Evolutionary conservation across 2,888 invertebrate species (phyloP).

Genomic region (Platycnemis pennipes): DNA sequence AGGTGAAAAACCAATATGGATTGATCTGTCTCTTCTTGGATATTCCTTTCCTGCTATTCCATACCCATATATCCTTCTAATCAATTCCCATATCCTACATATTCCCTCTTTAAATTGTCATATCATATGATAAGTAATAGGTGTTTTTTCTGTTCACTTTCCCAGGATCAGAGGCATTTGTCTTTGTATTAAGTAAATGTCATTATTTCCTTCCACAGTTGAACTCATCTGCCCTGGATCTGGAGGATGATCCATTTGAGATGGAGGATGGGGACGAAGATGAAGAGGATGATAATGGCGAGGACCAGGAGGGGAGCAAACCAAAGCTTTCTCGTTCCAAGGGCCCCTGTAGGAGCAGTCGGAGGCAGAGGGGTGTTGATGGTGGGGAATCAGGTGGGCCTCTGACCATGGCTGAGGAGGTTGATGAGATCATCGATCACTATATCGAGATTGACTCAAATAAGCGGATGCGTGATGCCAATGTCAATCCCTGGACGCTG

Average conservation of each 20-base stretch:
- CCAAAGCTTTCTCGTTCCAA: constrained; percentile 4
- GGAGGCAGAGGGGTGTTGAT: constrained; percentile 72
- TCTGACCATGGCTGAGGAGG: constrained; percentile 80
- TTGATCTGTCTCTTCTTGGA: too few relatives aligned
- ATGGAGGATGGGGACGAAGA: constrained; percentile 56
- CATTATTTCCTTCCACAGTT: not conserved
- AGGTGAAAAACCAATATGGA: too few relatives aligned
- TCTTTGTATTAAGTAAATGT: too few relatives aligned
- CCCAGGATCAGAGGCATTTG: too few relatives aligned
- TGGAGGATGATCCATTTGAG: not conserved
- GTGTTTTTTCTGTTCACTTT: too few relatives aligned
- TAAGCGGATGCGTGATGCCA: constrained; percentile 91
- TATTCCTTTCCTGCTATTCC: too few relatives aligned
- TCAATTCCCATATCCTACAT: too few relatives aligned
- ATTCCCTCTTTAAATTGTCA: too few relatives aligned
- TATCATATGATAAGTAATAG: too few relatives aligned
- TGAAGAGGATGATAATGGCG: constrained; percentile 75
- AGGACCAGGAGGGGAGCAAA: constrained; percentile 75
- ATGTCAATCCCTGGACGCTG: constrained; percentile 93
- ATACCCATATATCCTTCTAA: too few relatives aligned
- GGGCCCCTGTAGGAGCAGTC: not conserved
- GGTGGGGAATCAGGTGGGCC: constrained; percentile 74
- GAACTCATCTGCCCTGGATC: constrained; percentile 43
- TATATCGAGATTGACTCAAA: constrained; percentile 94
- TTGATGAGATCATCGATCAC: constrained; percentile 91